phyloP scores from a whole-genome alignment of 2,888 invertebrate species.

The Bruchidius siliquastri region DNA sequence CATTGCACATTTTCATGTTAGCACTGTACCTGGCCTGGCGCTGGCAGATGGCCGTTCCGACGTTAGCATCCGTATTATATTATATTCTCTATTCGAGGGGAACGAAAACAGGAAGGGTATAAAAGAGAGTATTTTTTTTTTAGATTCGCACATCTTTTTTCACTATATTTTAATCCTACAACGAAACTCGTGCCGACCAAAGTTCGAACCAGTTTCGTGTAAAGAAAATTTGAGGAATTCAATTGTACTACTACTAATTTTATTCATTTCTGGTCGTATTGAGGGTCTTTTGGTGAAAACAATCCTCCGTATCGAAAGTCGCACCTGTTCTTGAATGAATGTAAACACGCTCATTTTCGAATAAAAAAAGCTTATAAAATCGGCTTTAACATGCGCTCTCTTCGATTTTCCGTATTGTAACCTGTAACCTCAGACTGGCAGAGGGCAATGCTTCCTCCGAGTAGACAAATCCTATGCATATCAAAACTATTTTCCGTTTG shows the following conservation, averaged over 20 bases:
- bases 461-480: conserved; percentile 9
- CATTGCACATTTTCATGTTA: conserved; percentile 10
- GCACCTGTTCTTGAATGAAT: background rate
- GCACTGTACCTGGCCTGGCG: conserved; percentile 9
- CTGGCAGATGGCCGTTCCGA: conserved; percentile 20
- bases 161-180: background rate
- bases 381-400: background rate
- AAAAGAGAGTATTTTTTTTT: background rate
- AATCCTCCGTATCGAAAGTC: background rate
- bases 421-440: background rate
- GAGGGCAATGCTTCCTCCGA: conserved; percentile 22
- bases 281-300: background rate
- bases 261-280: background rate
- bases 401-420: background rate
- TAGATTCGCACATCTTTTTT: background rate
- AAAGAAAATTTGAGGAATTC: no score
- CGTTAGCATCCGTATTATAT: background rate
- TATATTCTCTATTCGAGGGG: conserved; percentile 15
- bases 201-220: no score
- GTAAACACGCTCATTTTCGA: background rate
- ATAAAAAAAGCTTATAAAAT: background rate
- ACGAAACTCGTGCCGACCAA: no score
- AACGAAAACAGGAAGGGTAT: conserved; percentile 17
- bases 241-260: no score
- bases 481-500: conserved; percentile 39